Evolutionary conservation across 2,888 invertebrate species (phyloP), one percentile per base, ranked within the genome.

Genomic region (Cyclophora albipunctata): DNA sequence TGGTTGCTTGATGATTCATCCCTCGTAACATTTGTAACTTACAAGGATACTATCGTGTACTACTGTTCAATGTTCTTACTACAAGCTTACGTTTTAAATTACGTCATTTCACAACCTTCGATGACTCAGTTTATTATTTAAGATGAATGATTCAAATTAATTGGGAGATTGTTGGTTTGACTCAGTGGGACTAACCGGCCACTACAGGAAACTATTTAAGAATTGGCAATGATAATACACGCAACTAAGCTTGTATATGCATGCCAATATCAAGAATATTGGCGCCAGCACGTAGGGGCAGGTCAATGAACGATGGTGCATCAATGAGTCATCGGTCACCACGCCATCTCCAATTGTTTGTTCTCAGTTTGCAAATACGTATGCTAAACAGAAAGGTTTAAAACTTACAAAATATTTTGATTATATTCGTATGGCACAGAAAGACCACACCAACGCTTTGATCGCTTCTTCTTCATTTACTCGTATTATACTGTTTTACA

Each of bases 251-350:
- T 59, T 35, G 57, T 69, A 66, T 64, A 66, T 70, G 70, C 69
- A 57, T 45, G 33, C 34, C 20, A 70, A 67, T 74, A 70, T 73
- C 58, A 56, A 69, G 67, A 69, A 72, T 73, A 76, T 73, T 69
- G 73, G 73, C 68, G 67, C 63, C 66, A 70, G 68, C 66, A 68
- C 65, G 72, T 73, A 71, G 70, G 69, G 71, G 71, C 69, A 75
- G 84, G 81, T 84, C 83, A 75, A 73, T 67, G 83, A 81, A 79
- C 86, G 73, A 71, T 60, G 66, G 57, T 64, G 66, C 71, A 67
- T 69, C 63, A 71, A 64, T 83, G 84, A 84, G 59, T 84, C 84
- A 84, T 70, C 71, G 66, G 63, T 67, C 75, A 71, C 61, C 64
- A 64, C 58, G 63, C 60, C 64, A 71, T 71, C 75, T 75, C 60